phyloP scores from a whole-genome alignment of 1,140 invertebrate species.

The Chrysomallon squamiferum region DNA sequence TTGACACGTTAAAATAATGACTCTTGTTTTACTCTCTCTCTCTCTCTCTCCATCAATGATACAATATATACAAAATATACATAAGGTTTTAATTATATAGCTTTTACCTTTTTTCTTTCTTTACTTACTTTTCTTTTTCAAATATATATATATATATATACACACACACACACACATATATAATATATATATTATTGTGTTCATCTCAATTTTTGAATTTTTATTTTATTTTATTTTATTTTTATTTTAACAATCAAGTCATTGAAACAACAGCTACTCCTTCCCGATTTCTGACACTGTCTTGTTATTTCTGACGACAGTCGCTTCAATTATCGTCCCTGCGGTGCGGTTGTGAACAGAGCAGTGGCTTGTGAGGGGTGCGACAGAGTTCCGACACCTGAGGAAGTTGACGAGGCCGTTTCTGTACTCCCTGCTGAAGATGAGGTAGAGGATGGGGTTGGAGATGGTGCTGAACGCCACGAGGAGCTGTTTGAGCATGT shows the following conservation, averaged over 20 bases:
- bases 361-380: background rate
- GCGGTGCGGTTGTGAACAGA: background rate
- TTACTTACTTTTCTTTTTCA: no score
- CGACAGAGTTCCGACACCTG: background rate
- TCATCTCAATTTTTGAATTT: no score
- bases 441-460: slow-evolving; percentile 12
- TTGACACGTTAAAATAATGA: no score
- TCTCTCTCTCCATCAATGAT: no score
- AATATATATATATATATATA: no score
- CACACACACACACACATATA: no score
- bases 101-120: no score
- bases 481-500: slow-evolving; percentile 12
- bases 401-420: background rate
- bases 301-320: background rate
- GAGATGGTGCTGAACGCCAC: slow-evolving; percentile 5
- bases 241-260: background rate
- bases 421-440: slow-evolving; percentile 1
- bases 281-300: background rate
- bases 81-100: no score
- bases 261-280: background rate
- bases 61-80: no score
- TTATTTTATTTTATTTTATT: no score
- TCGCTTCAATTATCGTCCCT: background rate
- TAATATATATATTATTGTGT: no score
- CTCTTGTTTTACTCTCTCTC: no score